Base-by-base conservation (phyloP, 2,113 vertebrate genomes). In the Elachura formosa region DNA sequence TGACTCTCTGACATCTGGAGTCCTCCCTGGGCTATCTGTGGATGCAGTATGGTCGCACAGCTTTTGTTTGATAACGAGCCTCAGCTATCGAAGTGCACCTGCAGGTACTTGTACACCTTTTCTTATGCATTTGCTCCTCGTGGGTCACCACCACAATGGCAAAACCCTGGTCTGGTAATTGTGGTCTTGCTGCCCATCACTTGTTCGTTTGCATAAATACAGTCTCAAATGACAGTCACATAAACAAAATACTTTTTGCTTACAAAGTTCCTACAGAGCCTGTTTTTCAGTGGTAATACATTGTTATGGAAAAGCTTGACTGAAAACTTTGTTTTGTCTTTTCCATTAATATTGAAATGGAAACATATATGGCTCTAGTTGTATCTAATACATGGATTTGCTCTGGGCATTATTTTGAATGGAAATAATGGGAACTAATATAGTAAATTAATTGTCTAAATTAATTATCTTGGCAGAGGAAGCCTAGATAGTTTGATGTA, bases 31-130 rank as follows among this genome's bases (percentile, higher is more conserved):
- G 59, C 49, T 67, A 9, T 46, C 74, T 89, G 75, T 62, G 55
- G 67, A 72, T 5, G 3, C 0, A 2, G 3, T n/a, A 18, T 63
- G 64, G 31, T 67, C 3, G 0, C 54, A 68, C 15, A 54, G 34
- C 41, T 62, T 94, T 40, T 91, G 63, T 66, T 61, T 67, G 41
- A 43, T 62, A 93, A 46, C 1, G 18, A 54, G 22, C 48, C 11
- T 26, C 43, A 43, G 45, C 26, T 40, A 3, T 46, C 40, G 38
- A 3, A 45, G 22, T 3, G 11, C 13, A 36, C 36, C 26, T 6
- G 14, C 9, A 19, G 36, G n/a, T n/a, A 56, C 19, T 34, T 51
- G 51, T 46, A 56, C 4, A 0, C 10, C 31, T 92, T n/a, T 48
- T 56, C 28, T 71, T 26, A 20, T 61, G 49, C 7, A 12, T 78